Percentiles rank a stretch among this genome's conserved stretches.
phyloP scores from a whole-genome alignment of 2,797 vertebrate genomes.

The Hydrocynus forskahlii region DNA sequence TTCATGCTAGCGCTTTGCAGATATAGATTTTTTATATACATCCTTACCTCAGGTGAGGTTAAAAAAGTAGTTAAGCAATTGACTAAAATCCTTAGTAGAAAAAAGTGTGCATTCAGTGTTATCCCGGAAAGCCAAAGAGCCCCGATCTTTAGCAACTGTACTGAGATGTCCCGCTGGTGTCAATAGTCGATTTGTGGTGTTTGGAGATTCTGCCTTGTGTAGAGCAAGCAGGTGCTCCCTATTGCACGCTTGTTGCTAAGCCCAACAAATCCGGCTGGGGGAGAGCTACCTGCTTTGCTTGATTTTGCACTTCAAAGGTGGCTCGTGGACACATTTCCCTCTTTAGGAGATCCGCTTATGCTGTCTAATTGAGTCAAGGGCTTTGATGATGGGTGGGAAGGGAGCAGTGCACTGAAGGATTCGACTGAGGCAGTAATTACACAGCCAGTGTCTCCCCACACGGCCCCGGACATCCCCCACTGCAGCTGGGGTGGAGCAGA shows the following conservation, averaged over 20 bases:
- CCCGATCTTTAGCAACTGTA: not conserved
- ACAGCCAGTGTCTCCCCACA: constrained; percentile 23
- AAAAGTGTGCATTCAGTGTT: constrained; percentile 4
- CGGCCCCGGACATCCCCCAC: constrained; percentile 1
- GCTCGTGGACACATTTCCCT: constrained; percentile 58
- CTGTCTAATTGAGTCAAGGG: constrained; percentile 73
- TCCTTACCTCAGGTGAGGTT: constrained; percentile 21
- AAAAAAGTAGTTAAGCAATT: not conserved
- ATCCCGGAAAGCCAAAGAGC: constrained; percentile 33
- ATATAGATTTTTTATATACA: constrained; percentile 39
- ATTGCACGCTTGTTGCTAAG: constrained; percentile 56
- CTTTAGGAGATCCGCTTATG: constrained; percentile 62
- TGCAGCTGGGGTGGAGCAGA: constrained; percentile 28
- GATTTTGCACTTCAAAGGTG: constrained; percentile 77
- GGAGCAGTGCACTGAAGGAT: constrained; percentile 64
- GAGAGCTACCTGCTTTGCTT: constrained; percentile 62
- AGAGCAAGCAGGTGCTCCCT: constrained; percentile 29
- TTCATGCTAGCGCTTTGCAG: constrained; percentile 16
- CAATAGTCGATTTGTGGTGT: constrained; percentile 19
- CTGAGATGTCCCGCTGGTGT: constrained; percentile 15
- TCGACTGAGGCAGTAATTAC: constrained; percentile 69
- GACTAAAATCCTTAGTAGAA: constrained; percentile 9
- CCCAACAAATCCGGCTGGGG: constrained; percentile 61
- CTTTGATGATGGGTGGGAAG: constrained; percentile 75
- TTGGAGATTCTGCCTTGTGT: constrained; percentile 26